Evolutionary conservation across 2,888 invertebrate genomes (phyloP).

Genomic region (Caenorhabditis sp.): DNA sequence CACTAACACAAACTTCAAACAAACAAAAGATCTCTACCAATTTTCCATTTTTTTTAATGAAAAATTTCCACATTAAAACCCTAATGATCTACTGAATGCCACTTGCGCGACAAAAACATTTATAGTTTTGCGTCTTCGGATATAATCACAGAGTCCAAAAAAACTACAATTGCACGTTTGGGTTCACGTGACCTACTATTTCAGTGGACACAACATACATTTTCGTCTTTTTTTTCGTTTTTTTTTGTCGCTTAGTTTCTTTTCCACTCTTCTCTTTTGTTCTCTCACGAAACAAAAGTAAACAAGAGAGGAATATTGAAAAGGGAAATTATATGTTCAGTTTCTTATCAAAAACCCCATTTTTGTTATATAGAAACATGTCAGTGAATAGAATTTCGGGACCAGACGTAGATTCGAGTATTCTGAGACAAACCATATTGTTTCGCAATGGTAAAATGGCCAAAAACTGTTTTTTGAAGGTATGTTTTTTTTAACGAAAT

Average conservation of each 20-base stretch:
- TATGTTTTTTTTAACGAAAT: constrained; percentile 7
- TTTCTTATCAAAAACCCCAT: neutral
- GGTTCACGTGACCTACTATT: neutral
- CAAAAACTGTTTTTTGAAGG: constrained; percentile 44
- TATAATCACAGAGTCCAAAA: too few species aligned
- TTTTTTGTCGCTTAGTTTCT: constrained; percentile 9
- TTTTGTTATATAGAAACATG: constrained; percentile 11
- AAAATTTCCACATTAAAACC: too few species aligned
- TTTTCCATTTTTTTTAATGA: too few species aligned
- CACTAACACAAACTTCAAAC: too few species aligned
- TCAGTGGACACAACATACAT: constrained; percentile 12
- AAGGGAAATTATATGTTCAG: neutral
- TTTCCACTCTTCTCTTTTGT: constrained; percentile 2
- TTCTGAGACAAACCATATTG: constrained; percentile 22
- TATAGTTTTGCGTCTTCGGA: too few species aligned
- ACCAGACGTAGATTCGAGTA: constrained; percentile 9
- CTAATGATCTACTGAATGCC: too few species aligned
- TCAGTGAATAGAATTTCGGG: constrained; percentile 18
- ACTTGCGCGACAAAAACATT: too few species aligned
- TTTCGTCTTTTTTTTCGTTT: neutral
- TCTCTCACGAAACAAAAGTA: neutral
- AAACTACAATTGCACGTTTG: too few species aligned
- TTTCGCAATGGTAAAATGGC: constrained; percentile 40
- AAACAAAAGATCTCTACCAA: too few species aligned
- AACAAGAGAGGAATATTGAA: neutral